These are phyloP conservation scores for Diacarnus erythraeanus DNA, from an alignment of 37 sponge, comb jelly and placozoan species.

Conservation along the genomic window DNA sequence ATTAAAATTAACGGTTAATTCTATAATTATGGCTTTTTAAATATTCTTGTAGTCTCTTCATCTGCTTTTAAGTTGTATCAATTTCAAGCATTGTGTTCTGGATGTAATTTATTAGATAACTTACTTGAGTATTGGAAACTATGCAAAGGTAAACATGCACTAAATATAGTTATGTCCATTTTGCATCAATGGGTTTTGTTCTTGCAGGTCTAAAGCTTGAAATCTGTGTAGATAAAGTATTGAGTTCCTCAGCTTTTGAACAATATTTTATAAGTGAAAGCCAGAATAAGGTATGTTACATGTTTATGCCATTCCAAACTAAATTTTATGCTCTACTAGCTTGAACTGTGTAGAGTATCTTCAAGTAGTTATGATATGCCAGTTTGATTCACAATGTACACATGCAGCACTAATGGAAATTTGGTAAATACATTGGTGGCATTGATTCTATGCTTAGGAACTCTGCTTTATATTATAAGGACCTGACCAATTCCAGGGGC, in stretches of 20 bases:
- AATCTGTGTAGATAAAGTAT: slow-evolving; percentile 13
- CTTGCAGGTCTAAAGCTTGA: slow-evolving; percentile 42
- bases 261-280: slow-evolving; percentile 21
- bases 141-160: neutral
- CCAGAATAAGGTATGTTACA: neutral
- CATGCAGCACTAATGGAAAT: too few species aligned
- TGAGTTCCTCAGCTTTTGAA: slow-evolving; percentile 15
- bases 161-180: neutral
- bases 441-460: too few species aligned
- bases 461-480: too few species aligned
- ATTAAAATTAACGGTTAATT: too few species aligned
- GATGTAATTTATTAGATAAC: neutral
- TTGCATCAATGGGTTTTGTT: neutral
- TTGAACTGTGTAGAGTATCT: too few species aligned
- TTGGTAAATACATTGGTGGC: too few species aligned
- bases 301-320: too few species aligned
- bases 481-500: too few species aligned
- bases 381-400: too few species aligned
- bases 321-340: too few species aligned
- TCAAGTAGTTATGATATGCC: too few species aligned
- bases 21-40: too few species aligned
- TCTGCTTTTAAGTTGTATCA: neutral
- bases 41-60: neutral
- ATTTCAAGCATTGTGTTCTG: neutral
- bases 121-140: slow-evolving; percentile 10